A percentile compares a stretch with the other conserved stretches of the same genome.
Conservation (phyloP, 2,797 vertebrate genomes). For the Arrhamphus sclerolepis region DNA sequence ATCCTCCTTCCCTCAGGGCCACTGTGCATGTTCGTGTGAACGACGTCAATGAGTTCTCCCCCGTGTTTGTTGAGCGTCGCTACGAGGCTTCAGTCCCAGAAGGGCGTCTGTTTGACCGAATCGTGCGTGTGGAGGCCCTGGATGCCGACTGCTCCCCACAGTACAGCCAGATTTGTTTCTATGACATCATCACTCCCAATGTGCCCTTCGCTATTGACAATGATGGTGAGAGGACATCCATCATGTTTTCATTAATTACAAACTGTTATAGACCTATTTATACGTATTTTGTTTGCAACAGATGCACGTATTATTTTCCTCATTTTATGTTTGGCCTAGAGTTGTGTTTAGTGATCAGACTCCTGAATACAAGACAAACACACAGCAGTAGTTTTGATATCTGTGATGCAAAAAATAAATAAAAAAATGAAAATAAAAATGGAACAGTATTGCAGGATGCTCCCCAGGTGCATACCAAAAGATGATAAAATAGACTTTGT, state of each 20-base stretch:
- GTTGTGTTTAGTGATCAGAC: not conserved
- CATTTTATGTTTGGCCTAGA: no score
- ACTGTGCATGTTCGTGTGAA: constrained; percentile 96
- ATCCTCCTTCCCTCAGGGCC: constrained; percentile 80
- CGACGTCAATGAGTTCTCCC: constrained; percentile 97
- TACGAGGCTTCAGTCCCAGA: constrained; percentile 94
- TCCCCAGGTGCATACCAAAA: constrained; percentile 55
- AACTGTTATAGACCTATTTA: no score
- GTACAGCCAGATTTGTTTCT: constrained; percentile 99
- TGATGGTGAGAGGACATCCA: constrained; percentile 83
- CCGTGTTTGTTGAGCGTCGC: constrained; percentile 93
- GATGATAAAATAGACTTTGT: constrained; percentile 55
- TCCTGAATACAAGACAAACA: constrained; percentile 30
- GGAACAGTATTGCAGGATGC: constrained; percentile 27
- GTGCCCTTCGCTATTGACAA: constrained; percentile 98
- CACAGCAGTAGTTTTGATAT: not conserved
- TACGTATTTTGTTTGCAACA: no score
- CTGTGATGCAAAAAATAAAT: not conserved
- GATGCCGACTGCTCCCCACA: constrained; percentile 98
- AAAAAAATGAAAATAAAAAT: constrained; percentile 1
- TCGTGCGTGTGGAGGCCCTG: constrained; percentile 94
- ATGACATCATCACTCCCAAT: constrained; percentile 97
- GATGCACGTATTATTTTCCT: no score
- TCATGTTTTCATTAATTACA: constrained; percentile 1
- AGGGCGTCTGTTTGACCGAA: constrained; percentile 92